A percentile compares a stretch with the other conserved stretches of the same genome.
phyloP scores from a whole-genome alignment of 1,140 invertebrate species.

The Drosophila kanapiae region DNA sequence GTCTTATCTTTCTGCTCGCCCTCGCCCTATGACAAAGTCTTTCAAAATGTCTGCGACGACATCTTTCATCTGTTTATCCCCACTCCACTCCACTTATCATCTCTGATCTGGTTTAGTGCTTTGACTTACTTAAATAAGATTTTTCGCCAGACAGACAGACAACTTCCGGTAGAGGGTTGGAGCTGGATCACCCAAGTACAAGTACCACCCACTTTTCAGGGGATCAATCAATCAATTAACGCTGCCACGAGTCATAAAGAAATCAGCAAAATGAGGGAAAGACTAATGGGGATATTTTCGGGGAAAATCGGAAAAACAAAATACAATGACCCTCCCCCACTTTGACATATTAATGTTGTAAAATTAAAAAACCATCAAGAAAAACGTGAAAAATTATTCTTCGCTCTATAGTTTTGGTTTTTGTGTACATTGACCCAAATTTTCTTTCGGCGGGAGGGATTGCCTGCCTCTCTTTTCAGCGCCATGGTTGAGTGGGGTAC shows the following conservation, averaged over 20 bases:
- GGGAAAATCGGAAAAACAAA: conserved; percentile 19
- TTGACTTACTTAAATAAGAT: conserved; percentile 31
- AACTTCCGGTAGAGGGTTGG: conserved; percentile 41
- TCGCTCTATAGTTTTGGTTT: conserved; percentile 11
- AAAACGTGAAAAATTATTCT: conserved; percentile 60
- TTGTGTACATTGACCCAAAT: conserved; percentile 62
- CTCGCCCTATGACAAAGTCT: conserved; percentile 33
- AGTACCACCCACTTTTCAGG: conserved; percentile 27
- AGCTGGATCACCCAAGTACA: conserved; percentile 16
- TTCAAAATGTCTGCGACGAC: conserved; percentile 33
- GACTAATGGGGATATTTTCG: conserved; percentile 29
- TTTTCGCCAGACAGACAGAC: conserved; percentile 35
- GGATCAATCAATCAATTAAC: conserved; percentile 52
- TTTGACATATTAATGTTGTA: conserved; percentile 59
- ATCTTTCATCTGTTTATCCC: conserved; percentile 39
- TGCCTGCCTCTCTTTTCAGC: conserved; percentile 34
- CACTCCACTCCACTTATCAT: conserved; percentile 30
- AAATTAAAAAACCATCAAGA: conserved; percentile 71
- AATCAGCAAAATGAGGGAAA: conserved; percentile 34
- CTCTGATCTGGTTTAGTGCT: conserved; percentile 20
- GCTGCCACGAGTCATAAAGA: conserved; percentile 33
- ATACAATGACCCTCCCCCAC: conserved; percentile 16
- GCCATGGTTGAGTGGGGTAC: conserved; percentile 44
- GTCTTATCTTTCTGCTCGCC: conserved; percentile 26
- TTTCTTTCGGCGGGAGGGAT: conserved; percentile 11